Evolutionary conservation across 2,797 vertebrate species (phyloP), one percentile per base, ranked within the genome.

Genomic region (Vespertilio murinus): DNA sequence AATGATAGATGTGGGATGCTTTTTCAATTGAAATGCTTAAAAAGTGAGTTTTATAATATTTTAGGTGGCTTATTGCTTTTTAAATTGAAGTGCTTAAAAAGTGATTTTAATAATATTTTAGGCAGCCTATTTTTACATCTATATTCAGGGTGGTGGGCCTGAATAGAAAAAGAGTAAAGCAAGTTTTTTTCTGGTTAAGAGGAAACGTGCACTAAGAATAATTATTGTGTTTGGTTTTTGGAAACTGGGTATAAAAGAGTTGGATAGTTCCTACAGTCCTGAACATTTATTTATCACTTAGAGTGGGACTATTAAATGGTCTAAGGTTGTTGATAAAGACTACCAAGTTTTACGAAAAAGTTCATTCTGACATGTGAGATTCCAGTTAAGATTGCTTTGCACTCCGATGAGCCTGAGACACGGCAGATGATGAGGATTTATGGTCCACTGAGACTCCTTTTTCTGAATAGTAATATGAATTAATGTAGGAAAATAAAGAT

Each of bases 31-130:
- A 91, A 71, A 42, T 56, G 9, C 74, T 75, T 71, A 23, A 69
- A 74, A 70, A 47, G 12, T 4, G 20, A 83, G 61, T 49, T 88
- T 88, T 18, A 17, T 81, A 65, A 30, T 91, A 70, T 71, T 73
- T 49, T 59, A 83, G 40, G 18, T 33, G 59, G 40, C 17, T 38
- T 88, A 84, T 69, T 69, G 40, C 33, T 84, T 84, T 88, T 79
- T 73, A 84, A 93, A 90, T 82, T 45, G 77, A 84, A 74, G 22
- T 71, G 52, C 47, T 84, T 79, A 56, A 67, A 85, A 82, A 82
- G 14, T 42, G 47, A 88, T 83, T 88, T 94, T 59, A 77, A 88
- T 73, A 65, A 77, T 85, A 81, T 56, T 85, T 88, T 35, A 71
- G 38, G 28, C 30, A 82, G 64, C 8, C 33, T 82, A 16, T 52